phyloP scores from a whole-genome alignment of 2,113 vertebrate species.

The Mobula birostris region DNA sequence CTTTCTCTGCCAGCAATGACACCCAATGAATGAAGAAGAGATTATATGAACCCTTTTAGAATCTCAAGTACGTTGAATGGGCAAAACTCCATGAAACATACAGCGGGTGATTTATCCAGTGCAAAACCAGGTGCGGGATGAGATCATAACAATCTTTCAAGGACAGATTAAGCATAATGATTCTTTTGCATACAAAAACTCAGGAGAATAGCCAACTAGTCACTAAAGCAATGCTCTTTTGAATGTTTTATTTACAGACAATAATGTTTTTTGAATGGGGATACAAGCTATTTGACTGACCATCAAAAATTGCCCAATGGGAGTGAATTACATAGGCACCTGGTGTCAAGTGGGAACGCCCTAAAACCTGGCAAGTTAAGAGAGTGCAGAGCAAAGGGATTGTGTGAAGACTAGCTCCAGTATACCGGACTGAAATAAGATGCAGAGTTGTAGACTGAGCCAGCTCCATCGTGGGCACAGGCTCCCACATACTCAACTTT shows the following conservation, averaged over 20 bases:
- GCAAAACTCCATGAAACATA: neutral
- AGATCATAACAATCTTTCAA: neutral
- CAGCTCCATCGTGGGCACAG: no score
- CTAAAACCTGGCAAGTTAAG: no score
- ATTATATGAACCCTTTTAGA: neutral
- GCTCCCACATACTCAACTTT: no score
- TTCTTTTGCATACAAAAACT: neutral
- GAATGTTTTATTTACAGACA: neutral
- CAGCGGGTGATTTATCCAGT: neutral
- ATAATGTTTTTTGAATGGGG: neutral
- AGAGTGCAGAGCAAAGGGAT: neutral
- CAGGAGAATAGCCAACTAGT: neutral
- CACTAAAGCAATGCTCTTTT: neutral
- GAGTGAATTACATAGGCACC: neutral
- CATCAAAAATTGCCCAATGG: neutral
- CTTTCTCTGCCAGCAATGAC: neutral
- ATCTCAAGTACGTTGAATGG: neutral
- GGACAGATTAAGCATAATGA: neutral
- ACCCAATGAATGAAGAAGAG: conserved; percentile 1
- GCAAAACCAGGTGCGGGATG: no score
- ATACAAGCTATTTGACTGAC: neutral
- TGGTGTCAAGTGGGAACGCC: no score
- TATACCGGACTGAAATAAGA: no score
- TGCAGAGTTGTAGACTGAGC: no score
- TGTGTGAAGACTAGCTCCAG: neutral